Evolutionary conservation across 2,888 invertebrate genomes (phyloP).

Genomic region (Standfussiana lucernea): DNA sequence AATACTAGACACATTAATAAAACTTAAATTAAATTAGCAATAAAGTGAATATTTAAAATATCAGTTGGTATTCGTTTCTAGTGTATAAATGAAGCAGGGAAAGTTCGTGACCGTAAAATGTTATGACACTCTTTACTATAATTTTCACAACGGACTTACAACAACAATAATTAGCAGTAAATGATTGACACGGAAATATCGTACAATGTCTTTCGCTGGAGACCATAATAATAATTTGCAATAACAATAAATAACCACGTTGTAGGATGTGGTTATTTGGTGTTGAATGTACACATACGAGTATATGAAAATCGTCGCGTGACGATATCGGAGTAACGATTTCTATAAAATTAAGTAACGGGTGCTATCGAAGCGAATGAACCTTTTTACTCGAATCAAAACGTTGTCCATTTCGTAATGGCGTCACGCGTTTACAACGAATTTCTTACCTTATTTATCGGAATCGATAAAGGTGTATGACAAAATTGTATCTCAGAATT

Average conservation of each 20-base stretch:
- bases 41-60: conserved; percentile 4
- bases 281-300: too few species aligned
- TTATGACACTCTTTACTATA: conserved; percentile 42
- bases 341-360: conserved; percentile 40
- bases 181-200: conserved; percentile 46
- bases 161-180: conserved; percentile 37
- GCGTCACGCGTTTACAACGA: conserved; percentile 66
- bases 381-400: conserved; percentile 68
- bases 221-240: conserved; percentile 8
- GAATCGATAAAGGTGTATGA: conserved; percentile 39
- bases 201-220: conserved; percentile 7
- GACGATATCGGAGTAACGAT: conserved; percentile 3
- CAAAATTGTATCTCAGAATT: conserved; percentile 1
- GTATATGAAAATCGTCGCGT: conserved; percentile 40
- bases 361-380: conserved; percentile 69
- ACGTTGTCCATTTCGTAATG: conserved; percentile 66
- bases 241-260: too few species aligned
- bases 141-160: conserved; percentile 42
- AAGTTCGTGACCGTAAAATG: conserved; percentile 54
- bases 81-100: conserved; percentile 32
- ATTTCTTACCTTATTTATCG: conserved; percentile 33
- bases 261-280: too few species aligned
- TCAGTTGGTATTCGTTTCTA: conserved; percentile 2
- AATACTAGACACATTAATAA: conserved; percentile 22
- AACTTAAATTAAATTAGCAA: conserved; percentile 12